Base-by-base conservation (phyloP, 2,888 invertebrate genomes). In the Tachina fera region DNA sequence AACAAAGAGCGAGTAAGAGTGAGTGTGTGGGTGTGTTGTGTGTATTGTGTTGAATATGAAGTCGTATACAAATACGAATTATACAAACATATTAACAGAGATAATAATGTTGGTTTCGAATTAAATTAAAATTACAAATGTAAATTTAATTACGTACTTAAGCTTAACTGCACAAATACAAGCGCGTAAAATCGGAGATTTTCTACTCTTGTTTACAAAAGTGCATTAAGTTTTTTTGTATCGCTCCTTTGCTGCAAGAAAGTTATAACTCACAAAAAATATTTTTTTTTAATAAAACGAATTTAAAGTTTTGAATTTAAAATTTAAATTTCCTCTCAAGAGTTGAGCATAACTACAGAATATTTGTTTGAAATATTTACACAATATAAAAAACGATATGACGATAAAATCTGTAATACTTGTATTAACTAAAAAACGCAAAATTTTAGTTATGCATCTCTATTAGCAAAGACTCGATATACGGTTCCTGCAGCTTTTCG, bases 71-170 rank as follows among this genome's bases (percentile, higher is more conserved):
- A 6, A 67, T 60, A 65, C 53, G 76, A 71, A 80, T 60, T 72
- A 53, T 51, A 39, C 16, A 61, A 76, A 61, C 76, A 31, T 81
- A 81, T 81, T 77, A 81, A 74, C 5, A 67, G 58, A 74, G 67
- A 84, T 77, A 74, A 81, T 63, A 74, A 81, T 63, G 77, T 72
- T 41, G 81, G 84, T 77, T 77, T 81, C 16, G 63, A 77, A 77
- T 81, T 72, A 74, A 72, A 72, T 56, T 41, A 22, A 72, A 56
- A 65, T 80, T 47, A 45, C 61, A 61, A 71, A 63, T 61, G 53
- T 51, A 10, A 14, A 68, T 67, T 67, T 67, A 67, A 67, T 67
- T 47, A 53, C 43, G 22, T 41, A 8, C 13, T 41, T 16, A 45
- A 14, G 14, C 41, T 16, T 61, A 14, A 41, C 41, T 47, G 3